phyloP scores from a whole-genome alignment of 2,113 vertebrate species.

The Parotia lawesii region DNA sequence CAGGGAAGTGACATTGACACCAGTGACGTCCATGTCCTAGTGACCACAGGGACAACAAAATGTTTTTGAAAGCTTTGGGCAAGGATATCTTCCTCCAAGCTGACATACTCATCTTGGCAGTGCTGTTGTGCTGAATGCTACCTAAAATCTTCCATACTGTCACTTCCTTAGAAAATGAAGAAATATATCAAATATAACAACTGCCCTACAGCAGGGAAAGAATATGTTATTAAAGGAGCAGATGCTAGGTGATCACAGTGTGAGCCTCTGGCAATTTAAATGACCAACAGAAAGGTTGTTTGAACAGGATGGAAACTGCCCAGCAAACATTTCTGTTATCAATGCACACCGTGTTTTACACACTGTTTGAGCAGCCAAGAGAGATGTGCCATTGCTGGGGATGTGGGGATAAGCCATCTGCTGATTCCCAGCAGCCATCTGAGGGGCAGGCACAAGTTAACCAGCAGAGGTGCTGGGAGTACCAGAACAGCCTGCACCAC shows the following conservation, averaged over 20 bases:
- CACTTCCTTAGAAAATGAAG: neutral
- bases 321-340: neutral
- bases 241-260: neutral
- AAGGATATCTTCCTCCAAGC: neutral
- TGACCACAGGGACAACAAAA: neutral
- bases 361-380: neutral
- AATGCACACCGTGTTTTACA: neutral
- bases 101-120: neutral
- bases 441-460: neutral
- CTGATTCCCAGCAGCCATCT: neutral
- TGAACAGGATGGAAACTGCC: neutral
- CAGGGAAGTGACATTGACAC: neutral
- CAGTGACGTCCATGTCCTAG: neutral
- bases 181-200: neutral
- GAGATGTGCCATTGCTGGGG: neutral
- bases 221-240: neutral
- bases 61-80: neutral
- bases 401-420: neutral
- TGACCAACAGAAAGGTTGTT: neutral
- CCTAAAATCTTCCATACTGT: neutral
- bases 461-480: neutral
- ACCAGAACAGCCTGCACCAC: neutral
- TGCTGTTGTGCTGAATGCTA: neutral
- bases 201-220: neutral
- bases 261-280: neutral